Evolutionary conservation across 2,113 vertebrate genomes (phyloP), one percentile per base, ranked within the genome.

Genomic region (Corythoichthys intestinalis): DNA sequence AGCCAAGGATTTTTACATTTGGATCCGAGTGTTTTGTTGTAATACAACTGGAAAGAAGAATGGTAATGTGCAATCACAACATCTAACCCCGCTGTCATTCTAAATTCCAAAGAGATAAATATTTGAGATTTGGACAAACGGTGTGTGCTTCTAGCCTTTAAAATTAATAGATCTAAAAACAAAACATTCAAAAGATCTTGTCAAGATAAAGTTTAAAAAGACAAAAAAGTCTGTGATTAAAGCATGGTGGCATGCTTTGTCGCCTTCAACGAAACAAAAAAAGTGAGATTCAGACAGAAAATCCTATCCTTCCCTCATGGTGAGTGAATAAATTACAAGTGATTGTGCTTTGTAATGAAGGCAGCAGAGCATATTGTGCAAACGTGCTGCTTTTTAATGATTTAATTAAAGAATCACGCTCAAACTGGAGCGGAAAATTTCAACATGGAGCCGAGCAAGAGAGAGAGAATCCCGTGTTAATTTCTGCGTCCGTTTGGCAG

Each of bases 321-420:
- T 75, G 79, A 83, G 82, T 46, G 82, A 86, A 88, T 87, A 86
- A 86, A 90, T 89, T 80, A 89, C 72, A 74, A 83, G 79, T 74
- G 74, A 86, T 86, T 83, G 78, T 58, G 80, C 76, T 82, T 81
- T 73, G 81, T 87, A 87, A 90, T 80, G 75, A 86, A 90, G 74
- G 87, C 87, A 86, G 85, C 34, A 10, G 76, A 86, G 86, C 88
- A 84, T 89, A 85, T 83, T 89, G 85, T 83, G 84, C 79, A 83
- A 90, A 87, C 70, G 77, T 78, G 84, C 80, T 72, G 78, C 80
- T 85, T 83, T 90, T 85, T 89, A 92, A 91, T 88, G 86, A 83
- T 90, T 91, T 90, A 85, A 91, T 92, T 90, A 91, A 80, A 83
- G 66, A 86, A 84, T 75, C 83, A 83, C 49, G 38, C 80, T 90